These are phyloP conservation scores for Oxygymnocypris stewartii DNA, from an alignment of 2,113 vertebrate species.

Conservation along the genomic window DNA sequence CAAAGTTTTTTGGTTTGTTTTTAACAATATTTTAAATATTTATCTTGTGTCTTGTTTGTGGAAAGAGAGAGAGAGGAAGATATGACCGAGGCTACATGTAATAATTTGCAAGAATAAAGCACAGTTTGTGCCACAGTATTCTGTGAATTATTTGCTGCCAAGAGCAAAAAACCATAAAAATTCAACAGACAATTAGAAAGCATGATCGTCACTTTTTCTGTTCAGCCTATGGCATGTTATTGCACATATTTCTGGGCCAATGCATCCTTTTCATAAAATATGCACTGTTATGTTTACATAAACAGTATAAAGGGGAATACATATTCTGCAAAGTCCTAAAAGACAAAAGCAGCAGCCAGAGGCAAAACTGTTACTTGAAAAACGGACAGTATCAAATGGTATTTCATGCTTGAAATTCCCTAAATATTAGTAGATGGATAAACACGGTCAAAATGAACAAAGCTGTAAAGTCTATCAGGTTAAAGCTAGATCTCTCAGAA, in stretches of 20 bases:
- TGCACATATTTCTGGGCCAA: not conserved
- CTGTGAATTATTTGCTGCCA: not conserved
- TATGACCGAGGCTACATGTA: not conserved
- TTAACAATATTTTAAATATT: no score
- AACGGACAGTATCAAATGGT: conserved; percentile 1
- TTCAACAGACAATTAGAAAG: not conserved
- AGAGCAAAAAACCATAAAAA: not conserved
- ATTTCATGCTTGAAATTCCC: not conserved
- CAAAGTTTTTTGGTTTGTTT: no score
- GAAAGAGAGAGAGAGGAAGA: no score
- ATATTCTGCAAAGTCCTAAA: not conserved
- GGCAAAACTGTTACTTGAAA: not conserved
- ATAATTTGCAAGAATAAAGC: not conserved
- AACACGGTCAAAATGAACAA: conserved; percentile 32
- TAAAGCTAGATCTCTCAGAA: not conserved
- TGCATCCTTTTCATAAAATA: not conserved
- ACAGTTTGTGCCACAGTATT: not conserved
- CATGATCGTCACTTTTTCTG: not conserved
- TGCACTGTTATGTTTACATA: not conserved
- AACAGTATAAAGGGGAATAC: not conserved
- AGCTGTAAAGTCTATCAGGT: conserved; percentile 24
- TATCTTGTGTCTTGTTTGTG: no score
- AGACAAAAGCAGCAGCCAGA: not conserved
- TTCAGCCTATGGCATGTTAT: not conserved
- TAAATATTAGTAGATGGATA: conserved; percentile 28